phyloP scores from a whole-genome alignment of 1,140 invertebrate genomes.

The Oreohelix idahoensis region DNA sequence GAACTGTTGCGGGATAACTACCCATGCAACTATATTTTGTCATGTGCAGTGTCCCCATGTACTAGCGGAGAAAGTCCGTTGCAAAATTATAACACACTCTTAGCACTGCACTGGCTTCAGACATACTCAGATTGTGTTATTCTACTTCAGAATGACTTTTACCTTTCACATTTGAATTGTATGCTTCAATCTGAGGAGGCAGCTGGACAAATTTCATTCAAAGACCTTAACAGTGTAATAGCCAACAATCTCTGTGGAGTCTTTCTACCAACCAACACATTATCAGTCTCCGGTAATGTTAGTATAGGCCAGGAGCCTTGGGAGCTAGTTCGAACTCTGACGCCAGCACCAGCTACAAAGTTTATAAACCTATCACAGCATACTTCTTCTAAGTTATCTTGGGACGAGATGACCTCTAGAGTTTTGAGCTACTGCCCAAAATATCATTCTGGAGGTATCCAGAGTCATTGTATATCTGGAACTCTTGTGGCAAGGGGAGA shows the following conservation, averaged over 20 bases:
- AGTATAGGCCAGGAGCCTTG: slow-evolving; percentile 67
- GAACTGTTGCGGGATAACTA: slow-evolving; percentile 67
- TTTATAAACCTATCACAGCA: slow-evolving; percentile 49
- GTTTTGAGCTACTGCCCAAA: slow-evolving; percentile 12
- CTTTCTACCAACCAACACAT: slow-evolving; percentile 63
- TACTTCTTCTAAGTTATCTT: slow-evolving; percentile 22
- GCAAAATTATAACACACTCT: slow-evolving; percentile 69
- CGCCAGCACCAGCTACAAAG: slow-evolving; percentile 65
- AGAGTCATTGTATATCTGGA: neutral
- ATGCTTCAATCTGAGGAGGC: slow-evolving; percentile 55
- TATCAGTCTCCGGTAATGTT: slow-evolving; percentile 55
- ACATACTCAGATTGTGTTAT: slow-evolving; percentile 45
- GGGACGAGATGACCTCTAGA: slow-evolving; percentile 29
- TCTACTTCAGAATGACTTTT: slow-evolving; percentile 56
- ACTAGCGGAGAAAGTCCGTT: slow-evolving; percentile 69
- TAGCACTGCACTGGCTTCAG: slow-evolving; percentile 63
- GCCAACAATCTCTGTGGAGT: slow-evolving; percentile 60
- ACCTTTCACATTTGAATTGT: slow-evolving; percentile 62
- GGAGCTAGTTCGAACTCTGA: slow-evolving; percentile 63
- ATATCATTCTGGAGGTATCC: neutral
- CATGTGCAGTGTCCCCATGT: slow-evolving; percentile 67
- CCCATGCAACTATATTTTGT: slow-evolving; percentile 63
- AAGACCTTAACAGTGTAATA: slow-evolving; percentile 62
- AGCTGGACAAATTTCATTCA: slow-evolving; percentile 60
- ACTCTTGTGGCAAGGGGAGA: slow-evolving; percentile 29